phyloP scores from a whole-genome alignment of 1,140 invertebrate genomes.

The Coptotermes formosanus region DNA sequence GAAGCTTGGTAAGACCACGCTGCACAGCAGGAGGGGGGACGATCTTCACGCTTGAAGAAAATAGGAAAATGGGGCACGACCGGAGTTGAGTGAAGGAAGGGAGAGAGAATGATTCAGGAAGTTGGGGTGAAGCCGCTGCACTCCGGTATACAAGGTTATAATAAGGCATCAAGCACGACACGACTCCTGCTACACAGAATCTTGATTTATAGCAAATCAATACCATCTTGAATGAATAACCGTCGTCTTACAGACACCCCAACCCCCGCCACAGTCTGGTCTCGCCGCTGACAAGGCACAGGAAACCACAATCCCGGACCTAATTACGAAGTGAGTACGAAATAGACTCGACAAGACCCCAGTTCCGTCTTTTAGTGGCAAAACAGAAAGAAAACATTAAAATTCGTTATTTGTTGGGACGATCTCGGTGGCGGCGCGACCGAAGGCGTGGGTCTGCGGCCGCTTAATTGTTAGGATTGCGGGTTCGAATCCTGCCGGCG shows the following conservation, averaged over 20 bases:
- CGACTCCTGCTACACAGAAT: neutral
- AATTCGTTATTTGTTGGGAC: too few relatives aligned
- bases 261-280: neutral
- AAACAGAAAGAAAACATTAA: too few relatives aligned
- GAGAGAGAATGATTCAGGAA: neutral
- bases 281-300: slow-evolving; percentile 29
- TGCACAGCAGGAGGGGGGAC: neutral
- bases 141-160: neutral
- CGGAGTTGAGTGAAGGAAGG: too few relatives aligned
- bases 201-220: slow-evolving; percentile 35
- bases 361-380: too few relatives aligned
- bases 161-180: neutral
- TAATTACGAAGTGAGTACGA: slow-evolving; percentile 32
- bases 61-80: neutral
- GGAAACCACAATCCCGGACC: slow-evolving; percentile 29
- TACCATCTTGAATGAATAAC: slow-evolving; percentile 20
- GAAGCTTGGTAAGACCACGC: neutral
- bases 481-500: too few relatives aligned
- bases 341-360: neutral
- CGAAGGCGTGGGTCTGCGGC: too few relatives aligned
- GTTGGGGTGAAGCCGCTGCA: neutral
- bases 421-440: too few relatives aligned
- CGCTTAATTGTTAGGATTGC: too few relatives aligned
- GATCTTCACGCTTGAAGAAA: neutral
- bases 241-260: neutral